Conservation (phyloP, 2,888 invertebrate species). For the Junonia oenone region DNA sequence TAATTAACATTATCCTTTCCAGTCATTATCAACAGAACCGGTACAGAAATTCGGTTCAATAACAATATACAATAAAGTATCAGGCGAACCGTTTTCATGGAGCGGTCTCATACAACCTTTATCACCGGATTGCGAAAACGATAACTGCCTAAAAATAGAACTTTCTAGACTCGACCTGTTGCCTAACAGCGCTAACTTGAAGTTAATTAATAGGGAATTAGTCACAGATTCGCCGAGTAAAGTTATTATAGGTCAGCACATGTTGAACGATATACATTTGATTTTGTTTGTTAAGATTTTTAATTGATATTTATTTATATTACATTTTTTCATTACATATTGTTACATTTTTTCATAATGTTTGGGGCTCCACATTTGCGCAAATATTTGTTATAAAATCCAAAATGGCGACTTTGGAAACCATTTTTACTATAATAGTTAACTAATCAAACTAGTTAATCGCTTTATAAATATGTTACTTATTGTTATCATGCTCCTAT, state of each 20-base stretch:
- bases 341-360: neutral
- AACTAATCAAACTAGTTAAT: no score
- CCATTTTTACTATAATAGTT: no score
- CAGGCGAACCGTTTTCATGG: conserved; percentile 55
- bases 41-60: conserved; percentile 40
- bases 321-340: neutral
- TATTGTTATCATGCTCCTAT: no score
- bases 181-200: conserved; percentile 54
- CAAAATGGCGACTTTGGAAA: no score
- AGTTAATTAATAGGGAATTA: conserved; percentile 43
- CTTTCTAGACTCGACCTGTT: conserved; percentile 47
- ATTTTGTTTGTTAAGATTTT: conserved; percentile 39
- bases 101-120: conserved; percentile 42
- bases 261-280: conserved; percentile 48
- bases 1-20: no score
- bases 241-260: conserved; percentile 46
- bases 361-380: neutral
- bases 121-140: conserved; percentile 39
- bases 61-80: conserved; percentile 56
- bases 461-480: no score
- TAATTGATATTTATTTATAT: conserved; percentile 1
- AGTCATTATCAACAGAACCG: conserved; percentile 44
- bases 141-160: conserved; percentile 41
- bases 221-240: conserved; percentile 41
- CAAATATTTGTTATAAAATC: no score